Evolutionary conservation across 2,113 vertebrate species (phyloP), one percentile per base, ranked within the genome.

Genomic region (Amphiprion percula): DNA sequence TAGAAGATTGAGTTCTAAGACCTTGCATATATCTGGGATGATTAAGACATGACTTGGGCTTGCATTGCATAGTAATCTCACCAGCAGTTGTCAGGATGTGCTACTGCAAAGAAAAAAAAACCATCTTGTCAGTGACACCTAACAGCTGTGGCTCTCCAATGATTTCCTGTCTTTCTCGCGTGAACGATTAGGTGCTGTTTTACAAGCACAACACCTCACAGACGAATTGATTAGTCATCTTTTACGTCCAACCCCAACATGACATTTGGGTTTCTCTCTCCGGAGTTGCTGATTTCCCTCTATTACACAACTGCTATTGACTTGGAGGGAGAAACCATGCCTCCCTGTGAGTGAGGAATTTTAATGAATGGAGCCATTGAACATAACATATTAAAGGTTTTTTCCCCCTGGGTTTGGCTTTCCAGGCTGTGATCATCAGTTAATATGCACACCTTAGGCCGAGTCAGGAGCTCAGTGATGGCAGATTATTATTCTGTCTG

Each of bases 351-450:
- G 77, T 52, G 44, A 72, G 64, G 53, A 62, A 16, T 69, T 67
- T 71, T 74, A 80, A 88, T 80, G 73, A 87, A 86, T 82, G 76
- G 65, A 82, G 52, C 39, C 58, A 53, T 78, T 79, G 46, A 80
- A 77, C 30, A 64, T 65, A 33, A 82, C 65, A 62, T 74, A 84
- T 50, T 79, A 77, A 72, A 79, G 14, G 30, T 30, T 30, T 30
- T 67, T 69, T 47, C 49, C 86, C 66, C 74, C 50, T 1, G 86
- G 41, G 83, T 74, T 60, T 49, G 23, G 33, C 76, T 80, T 84
- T 86, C 81, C 60, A 66, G 79, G 61, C 84, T 63, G 47, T 70
- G 73, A 79, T 86, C 58, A 78, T 85, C 63, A 80, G 66, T 85
- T 88, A 84, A 70, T 80, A 87, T 80, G 61, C 61, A 59, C 33